Percentiles rank a stretch among this genome's conserved stretches.
Evolutionary conservation across 1,140 invertebrate species (phyloP).

Genomic region (Steinernema khuongi): DNA sequence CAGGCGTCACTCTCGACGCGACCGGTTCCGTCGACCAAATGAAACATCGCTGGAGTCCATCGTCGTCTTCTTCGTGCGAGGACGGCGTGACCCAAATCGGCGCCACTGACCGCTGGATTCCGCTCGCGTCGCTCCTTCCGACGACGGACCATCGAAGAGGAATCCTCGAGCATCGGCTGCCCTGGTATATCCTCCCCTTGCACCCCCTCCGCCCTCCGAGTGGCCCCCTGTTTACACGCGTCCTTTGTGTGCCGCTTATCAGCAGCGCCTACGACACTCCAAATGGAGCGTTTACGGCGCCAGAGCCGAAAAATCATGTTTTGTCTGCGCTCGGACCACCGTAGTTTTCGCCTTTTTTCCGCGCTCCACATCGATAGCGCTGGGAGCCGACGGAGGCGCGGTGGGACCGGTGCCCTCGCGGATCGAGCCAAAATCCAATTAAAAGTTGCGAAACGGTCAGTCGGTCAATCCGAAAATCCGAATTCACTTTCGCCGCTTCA

Average conservation of each 20-base stretch:
- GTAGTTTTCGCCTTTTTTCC: too few relatives aligned
- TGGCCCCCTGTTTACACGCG: too few relatives aligned
- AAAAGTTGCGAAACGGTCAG: too few relatives aligned
- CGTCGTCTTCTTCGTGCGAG: conserved; percentile 5
- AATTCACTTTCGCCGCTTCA: conserved; percentile 2
- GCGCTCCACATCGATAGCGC: too few relatives aligned
- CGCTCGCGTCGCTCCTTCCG: background rate
- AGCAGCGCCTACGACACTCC: too few relatives aligned
- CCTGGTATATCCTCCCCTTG: background rate
- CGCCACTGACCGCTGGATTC: background rate
- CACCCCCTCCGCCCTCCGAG: background rate
- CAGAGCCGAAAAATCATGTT: too few relatives aligned
- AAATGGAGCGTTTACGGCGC: too few relatives aligned
- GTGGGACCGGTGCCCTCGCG: too few relatives aligned
- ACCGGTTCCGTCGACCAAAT: conserved; percentile 14
- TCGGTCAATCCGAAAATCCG: conserved; percentile 11
- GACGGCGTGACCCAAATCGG: conserved; percentile 9
- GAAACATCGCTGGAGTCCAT: conserved; percentile 16
- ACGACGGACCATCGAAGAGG: background rate
- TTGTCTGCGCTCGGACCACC: too few relatives aligned
- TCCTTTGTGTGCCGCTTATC: too few relatives aligned
- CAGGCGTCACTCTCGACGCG: background rate
- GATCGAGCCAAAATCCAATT: too few relatives aligned
- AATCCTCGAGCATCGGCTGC: background rate
- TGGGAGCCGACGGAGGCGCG: too few relatives aligned